phyloP scores from a whole-genome alignment of 2,888 invertebrate genomes.

The Temnothorax unifasciatus region DNA sequence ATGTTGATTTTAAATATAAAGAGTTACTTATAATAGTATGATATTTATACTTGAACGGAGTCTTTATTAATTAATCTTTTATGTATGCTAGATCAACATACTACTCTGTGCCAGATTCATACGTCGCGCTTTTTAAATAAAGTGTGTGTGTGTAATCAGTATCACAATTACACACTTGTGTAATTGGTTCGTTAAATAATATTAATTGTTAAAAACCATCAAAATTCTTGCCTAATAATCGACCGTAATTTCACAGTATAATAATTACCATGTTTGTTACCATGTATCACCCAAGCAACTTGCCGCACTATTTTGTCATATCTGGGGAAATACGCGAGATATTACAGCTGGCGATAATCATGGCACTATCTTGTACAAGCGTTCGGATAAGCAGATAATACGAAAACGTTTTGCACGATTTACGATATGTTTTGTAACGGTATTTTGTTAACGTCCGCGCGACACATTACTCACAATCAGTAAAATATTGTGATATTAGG shows the following conservation, averaged over 20 bases:
- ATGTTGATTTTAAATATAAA: slow-evolving; percentile 11
- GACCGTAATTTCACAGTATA: background rate
- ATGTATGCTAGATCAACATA: background rate
- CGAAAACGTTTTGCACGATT: slow-evolving; percentile 43
- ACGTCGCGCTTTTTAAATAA: background rate
- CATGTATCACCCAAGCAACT: slow-evolving; percentile 19
- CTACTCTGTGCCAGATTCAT: background rate
- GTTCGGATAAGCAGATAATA: slow-evolving; percentile 39
- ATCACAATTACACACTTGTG: background rate
- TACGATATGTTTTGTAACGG: slow-evolving; percentile 40
- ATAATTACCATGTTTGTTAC: slow-evolving; percentile 35
- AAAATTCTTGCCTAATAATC: background rate
- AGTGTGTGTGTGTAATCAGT: background rate
- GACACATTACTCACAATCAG: slow-evolving; percentile 20
- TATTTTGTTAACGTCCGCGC: slow-evolving; percentile 48
- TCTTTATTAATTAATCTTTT: slow-evolving; percentile 6
- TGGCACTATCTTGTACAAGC: slow-evolving; percentile 16
- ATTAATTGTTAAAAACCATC: background rate
- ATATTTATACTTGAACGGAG: background rate
- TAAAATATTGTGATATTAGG: slow-evolving; percentile 29
- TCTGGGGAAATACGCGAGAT: slow-evolving; percentile 40
- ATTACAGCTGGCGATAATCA: slow-evolving; percentile 29
- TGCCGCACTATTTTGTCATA: slow-evolving; percentile 19
- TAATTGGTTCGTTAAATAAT: background rate
- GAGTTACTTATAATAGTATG: background rate